Evolutionary conservation across 2,797 vertebrate species (phyloP), one percentile per base, ranked within the genome.

Genomic region (Iguana delicatissima): DNA sequence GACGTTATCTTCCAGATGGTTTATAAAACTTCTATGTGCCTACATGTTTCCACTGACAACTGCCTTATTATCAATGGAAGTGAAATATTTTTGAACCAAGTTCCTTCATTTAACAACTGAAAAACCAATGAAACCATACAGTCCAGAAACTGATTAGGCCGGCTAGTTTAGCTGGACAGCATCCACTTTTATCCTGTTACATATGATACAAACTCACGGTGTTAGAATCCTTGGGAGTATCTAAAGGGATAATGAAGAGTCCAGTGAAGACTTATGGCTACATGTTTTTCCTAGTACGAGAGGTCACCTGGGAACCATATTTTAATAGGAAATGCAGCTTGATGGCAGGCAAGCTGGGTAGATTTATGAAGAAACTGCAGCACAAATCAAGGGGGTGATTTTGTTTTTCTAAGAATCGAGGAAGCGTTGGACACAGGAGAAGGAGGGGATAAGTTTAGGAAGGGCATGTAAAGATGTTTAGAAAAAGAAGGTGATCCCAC

Each of bases 241-340:
- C 97, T 97, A 96, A 98, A 97, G 96, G 96, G 96, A 96, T 96
- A 97, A 98, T 98, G 94, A 96, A 97, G 97, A 97, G 97, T 97
- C 96, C 96, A 93, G 95, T 93, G 96, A 96, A 96, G 97, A 97
- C 96, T 96, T 96, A 97, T 94, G 96, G 96, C 95, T 95, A 96
- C 96, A 97, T 96, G 97, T 98, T 97, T 97, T 97, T 95, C 94
- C 95, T 93, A 94, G 95, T 97, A 98, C 96, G 96, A 97, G 96
- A 97, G 98, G 97, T 98, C 97, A 98, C 97, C 97, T 88, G 92
- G 96, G 96, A 97, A 97, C 95, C 96, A 97, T 98, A 97, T 98
- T 95, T 98, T 98, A 98, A 98, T 97, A 96, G 97, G 97, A 98
- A 98, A 98, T 97, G 96, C 96, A 97, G 94, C 95, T 96, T 95